Base-by-base conservation (phyloP, 2,888 invertebrate species). In the Malthinus flaveolus region DNA sequence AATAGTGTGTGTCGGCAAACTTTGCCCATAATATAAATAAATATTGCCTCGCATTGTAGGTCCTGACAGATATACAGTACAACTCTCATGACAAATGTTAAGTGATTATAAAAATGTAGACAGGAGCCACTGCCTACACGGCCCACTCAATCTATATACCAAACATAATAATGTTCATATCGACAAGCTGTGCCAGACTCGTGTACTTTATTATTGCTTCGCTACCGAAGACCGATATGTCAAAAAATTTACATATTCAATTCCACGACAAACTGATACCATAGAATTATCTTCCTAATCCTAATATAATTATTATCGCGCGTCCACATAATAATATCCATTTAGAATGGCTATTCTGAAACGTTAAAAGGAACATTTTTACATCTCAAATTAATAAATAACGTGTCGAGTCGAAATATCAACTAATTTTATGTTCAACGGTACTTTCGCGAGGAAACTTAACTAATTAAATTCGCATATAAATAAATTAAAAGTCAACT, bases 41-140 rank as follows among this genome's bases (percentile, higher is more conserved):
- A 69, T 68, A 71, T 71, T 66, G 66, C 68, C 67, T 63, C 59
- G 71, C 67, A 74, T 75, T 75, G 74, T 74, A 68, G 68, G 60
- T 53, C 67, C 66, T 72, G 76, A 75, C 75, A 75, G 75, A 76
- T 73, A 76, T 75, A 75, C 73, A 70, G 66, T 65, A 71, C 66
- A 55, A 65, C 64, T 62, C 23, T 15, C 70, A 66, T 75, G 77
- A 77, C 75, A 76, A 77, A 76, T 73, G 74, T 66, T 62, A 57
- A 64, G 63, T 69, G 67, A 69, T 69, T 71, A 66, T 62, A 72
- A 73, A 74, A 75, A 75, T 56, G 58, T 57, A 63, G 71, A 68
- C 72, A 66, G 73, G 72, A 73, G 71, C 73, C 61, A 57, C 73
- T 58, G 67, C 75, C 75, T 73, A 75, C 74, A 71, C 72, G 62